Evolutionary conservation across 2,888 invertebrate species (phyloP), one percentile per base, ranked within the genome.

Genomic region (Monopis laevigella): DNA sequence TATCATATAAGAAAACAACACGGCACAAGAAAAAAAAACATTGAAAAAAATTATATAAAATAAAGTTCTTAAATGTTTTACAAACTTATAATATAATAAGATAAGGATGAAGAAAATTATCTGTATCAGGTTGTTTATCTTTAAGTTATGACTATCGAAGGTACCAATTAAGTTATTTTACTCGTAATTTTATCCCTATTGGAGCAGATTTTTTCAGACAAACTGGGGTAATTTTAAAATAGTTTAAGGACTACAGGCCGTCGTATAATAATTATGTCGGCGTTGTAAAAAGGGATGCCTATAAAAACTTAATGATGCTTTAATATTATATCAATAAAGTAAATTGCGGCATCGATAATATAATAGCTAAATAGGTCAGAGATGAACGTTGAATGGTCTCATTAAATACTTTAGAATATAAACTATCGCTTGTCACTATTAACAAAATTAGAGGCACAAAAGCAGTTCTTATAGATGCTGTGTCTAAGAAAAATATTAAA

Each of bases 331-430:
- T 70, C 72, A 67, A 77, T 75, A 74, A 68, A 71, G 63, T 68
- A 72, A 75, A 78, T 75, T 75, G 65, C 74, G 72, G 73, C 75
- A 70, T 72, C 62, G 56, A 49, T 69, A 68, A n/a, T n/a, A n/a
- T n/a, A n/a, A 65, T 67, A 62, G 62, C 59, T 64, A 69, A 73
- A 72, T 63, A 60, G 67, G 59, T 69, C 69, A 64, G 62, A 60
- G 60, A 55, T 62, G 29, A 24, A 24, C 6, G 6, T 6, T 24
- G 24, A 7, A 10, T 24, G 24, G 6, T 24, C 24, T 24, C 10
- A 10, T 7, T 24, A 24, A 24, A 24, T 24, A 7, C 10, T 7
- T 24, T 24, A 10, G 24, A n/a, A 24, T 10, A 24, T n/a, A 24
- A 24, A 24, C 10, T 7, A 24, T 24, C 10, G 24, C 24, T 10